Conservation (phyloP, 2,113 vertebrate genomes). For the Todiramphus saurophagus region DNA sequence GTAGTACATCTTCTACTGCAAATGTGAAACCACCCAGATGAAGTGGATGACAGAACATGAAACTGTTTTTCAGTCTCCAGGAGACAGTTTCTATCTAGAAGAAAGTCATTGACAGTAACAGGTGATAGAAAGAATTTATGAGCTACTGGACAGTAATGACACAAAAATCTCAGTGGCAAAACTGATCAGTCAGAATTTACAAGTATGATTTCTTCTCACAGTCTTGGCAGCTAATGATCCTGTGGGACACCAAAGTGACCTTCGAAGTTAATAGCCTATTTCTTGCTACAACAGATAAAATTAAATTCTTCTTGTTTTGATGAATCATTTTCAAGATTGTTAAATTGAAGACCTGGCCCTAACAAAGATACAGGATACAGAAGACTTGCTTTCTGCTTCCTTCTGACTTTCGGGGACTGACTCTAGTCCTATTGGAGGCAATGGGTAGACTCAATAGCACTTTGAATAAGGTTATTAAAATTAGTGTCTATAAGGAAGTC, state of each 20-base stretch:
- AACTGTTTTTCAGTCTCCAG: neutral
- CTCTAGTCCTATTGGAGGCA: neutral
- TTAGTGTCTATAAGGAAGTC: neutral
- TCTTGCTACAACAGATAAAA: neutral
- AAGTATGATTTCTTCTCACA: neutral
- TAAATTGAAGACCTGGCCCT: neutral
- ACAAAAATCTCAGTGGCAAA: conserved; percentile 4
- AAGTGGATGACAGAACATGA: neutral
- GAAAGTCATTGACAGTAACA: neutral
- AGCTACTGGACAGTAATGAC: neutral
- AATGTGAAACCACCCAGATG: neutral
- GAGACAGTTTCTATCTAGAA: neutral
- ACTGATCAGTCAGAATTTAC: neutral
- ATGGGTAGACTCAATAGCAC: neutral
- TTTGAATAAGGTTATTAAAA: conserved; percentile 14
- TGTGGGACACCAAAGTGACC: conserved; percentile 4
- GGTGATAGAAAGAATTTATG: neutral
- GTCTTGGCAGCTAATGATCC: neutral
- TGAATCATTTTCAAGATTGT: neutral
- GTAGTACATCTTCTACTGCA: neutral
- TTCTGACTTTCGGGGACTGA: neutral
- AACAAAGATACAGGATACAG: neutral
- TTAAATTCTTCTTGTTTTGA: neutral
- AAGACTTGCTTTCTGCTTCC: neutral
- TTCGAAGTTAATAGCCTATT: conserved; percentile 13